phyloP scores from a whole-genome alignment of 2,888 invertebrate genomes.

The Drosophila melanosoma region DNA sequence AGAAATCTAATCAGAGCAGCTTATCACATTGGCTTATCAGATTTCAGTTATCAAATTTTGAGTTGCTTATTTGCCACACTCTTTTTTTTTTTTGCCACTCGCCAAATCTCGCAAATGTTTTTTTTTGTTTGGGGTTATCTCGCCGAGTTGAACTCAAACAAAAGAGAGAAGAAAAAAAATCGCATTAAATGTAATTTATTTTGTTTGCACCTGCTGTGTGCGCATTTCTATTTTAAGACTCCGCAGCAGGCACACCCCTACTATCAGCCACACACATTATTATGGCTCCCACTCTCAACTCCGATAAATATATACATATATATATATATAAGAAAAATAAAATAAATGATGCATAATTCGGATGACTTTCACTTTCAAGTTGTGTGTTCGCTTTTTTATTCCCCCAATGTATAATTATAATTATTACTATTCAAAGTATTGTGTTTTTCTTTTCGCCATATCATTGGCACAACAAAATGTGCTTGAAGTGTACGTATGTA shows the following conservation, averaged over 20 bases:
- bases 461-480: slow-evolving; percentile 49
- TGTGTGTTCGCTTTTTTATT: slow-evolving; percentile 20
- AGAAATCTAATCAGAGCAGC: neutral
- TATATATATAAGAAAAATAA: neutral
- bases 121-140: slow-evolving; percentile 1
- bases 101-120: neutral
- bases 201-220: slow-evolving; percentile 11
- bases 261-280: slow-evolving; percentile 1
- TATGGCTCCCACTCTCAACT: slow-evolving; percentile 2
- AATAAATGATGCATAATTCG: slow-evolving; percentile 44
- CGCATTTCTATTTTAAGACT: slow-evolving; percentile 31
- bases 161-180: neutral
- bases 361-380: slow-evolving; percentile 62
- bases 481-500: slow-evolving; percentile 39
- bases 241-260: slow-evolving; percentile 1
- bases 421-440: slow-evolving; percentile 41
- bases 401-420: slow-evolving; percentile 52
- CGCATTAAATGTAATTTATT: neutral
- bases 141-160: neutral
- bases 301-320: neutral
- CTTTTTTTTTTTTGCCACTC: neutral
- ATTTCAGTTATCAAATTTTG: neutral
- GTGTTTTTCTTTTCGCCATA: slow-evolving; percentile 30
- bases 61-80: neutral
- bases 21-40: neutral